Percentiles rank a stretch among this genome's conserved stretches.
phyloP scores from a whole-genome alignment of 2,888 invertebrate genomes.

The Drosophila barbarae region DNA sequence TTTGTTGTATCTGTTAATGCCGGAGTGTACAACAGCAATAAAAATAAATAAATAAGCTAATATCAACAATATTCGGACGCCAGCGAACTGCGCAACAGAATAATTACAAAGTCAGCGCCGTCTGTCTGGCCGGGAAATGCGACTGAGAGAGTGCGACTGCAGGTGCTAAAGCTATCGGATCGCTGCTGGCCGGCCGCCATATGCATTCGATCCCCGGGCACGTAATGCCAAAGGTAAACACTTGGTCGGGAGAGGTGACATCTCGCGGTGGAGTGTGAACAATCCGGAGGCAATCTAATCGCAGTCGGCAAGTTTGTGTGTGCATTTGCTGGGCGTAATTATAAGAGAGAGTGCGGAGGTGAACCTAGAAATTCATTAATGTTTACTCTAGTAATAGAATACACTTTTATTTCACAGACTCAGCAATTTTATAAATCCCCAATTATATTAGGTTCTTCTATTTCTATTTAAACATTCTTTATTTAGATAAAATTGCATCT shows the following conservation, averaged over 20 bases:
- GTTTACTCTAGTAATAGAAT: not conserved
- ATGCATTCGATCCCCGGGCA: conserved; percentile 39
- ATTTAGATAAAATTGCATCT: not conserved
- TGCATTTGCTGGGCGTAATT: not conserved
- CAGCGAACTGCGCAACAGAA: conserved; percentile 63
- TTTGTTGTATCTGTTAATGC: conserved; percentile 41
- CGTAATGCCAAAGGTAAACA: conserved; percentile 55
- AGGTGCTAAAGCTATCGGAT: conserved; percentile 49
- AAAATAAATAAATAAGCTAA: conserved; percentile 23
- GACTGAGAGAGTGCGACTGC: conserved; percentile 45
- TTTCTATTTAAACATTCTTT: not conserved
- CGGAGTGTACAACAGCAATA: conserved; percentile 27
- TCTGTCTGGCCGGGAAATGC: conserved; percentile 32
- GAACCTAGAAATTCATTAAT: not conserved
- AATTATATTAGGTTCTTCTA: not conserved
- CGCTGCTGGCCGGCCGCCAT: conserved; percentile 28
- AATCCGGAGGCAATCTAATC: conserved; percentile 55
- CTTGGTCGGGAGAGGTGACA: conserved; percentile 16
- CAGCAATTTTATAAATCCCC: no score
- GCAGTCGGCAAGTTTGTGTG: not conserved
- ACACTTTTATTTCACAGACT: no score
- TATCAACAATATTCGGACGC: conserved; percentile 40
- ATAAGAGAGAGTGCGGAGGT: not conserved
- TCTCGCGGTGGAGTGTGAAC: conserved; percentile 4
- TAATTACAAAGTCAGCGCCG: conserved; percentile 54